A percentile compares a stretch with the other conserved stretches of the same genome.
These are phyloP conservation scores for Rosalia funebris DNA, from an alignment of 2,888 invertebrate genomes.

Conservation along the genomic window DNA sequence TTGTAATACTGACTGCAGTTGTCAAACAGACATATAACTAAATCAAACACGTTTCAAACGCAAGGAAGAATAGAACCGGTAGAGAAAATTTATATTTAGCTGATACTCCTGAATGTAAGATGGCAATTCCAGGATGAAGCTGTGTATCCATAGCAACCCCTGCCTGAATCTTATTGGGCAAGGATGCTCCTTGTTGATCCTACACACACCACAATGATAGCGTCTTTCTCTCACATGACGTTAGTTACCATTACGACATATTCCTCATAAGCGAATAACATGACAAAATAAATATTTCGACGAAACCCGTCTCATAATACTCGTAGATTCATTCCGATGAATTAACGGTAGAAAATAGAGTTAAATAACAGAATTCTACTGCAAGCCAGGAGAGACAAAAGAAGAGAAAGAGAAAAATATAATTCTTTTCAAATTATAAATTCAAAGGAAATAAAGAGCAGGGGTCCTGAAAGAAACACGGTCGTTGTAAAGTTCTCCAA, in stretches of 20 bases:
- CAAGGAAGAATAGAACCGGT: slow-evolving; percentile 13
- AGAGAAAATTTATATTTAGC: slow-evolving; percentile 27
- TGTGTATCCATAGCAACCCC: slow-evolving; percentile 59
- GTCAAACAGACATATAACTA: no score
- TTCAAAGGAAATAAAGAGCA: slow-evolving; percentile 50
- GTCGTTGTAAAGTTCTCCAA: slow-evolving; percentile 48
- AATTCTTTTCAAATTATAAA: slow-evolving; percentile 47
- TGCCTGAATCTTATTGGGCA: slow-evolving; percentile 56
- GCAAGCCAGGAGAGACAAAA: slow-evolving; percentile 29
- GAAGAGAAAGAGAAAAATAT: slow-evolving; percentile 28
- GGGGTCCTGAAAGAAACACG: slow-evolving; percentile 43
- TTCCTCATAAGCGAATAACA: slow-evolving; percentile 21
- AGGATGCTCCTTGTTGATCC: slow-evolving; percentile 43
- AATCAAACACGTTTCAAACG: background rate
- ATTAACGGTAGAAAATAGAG: slow-evolving; percentile 30
- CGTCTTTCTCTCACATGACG: slow-evolving; percentile 17
- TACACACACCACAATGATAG: slow-evolving; percentile 25
- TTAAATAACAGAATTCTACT: slow-evolving; percentile 40
- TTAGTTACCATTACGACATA: slow-evolving; percentile 35
- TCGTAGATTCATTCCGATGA: background rate
- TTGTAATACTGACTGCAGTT: no score
- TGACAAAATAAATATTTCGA: slow-evolving; percentile 1
- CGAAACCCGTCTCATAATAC: slow-evolving; percentile 1
- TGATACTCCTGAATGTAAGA: slow-evolving; percentile 51
- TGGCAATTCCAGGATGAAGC: slow-evolving; percentile 52